These are phyloP conservation scores for Galago senegalensis DNA, from an alignment of 2,797 vertebrate species.

Conservation along the genomic window DNA sequence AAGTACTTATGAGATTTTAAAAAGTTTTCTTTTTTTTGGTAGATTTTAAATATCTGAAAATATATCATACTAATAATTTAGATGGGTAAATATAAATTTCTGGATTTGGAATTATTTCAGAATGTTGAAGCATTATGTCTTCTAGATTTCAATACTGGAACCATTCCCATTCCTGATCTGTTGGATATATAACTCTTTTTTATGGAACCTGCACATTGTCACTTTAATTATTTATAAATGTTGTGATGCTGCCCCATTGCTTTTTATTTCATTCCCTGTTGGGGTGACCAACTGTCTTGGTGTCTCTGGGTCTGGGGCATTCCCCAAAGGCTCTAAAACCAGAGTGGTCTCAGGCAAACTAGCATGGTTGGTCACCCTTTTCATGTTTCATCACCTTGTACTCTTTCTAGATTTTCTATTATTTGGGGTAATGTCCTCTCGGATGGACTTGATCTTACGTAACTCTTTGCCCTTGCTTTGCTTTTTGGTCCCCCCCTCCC, in stretches of 20 bases:
- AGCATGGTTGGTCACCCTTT: background rate
- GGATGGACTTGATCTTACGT: background rate
- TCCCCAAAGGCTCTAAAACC: background rate
- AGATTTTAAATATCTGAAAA: slow-evolving; percentile 6
- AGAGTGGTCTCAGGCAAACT: background rate
- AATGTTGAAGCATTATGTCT: slow-evolving; percentile 19
- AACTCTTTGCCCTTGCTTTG: background rate
- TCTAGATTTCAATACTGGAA: background rate
- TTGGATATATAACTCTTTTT: background rate
- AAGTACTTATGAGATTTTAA: background rate
- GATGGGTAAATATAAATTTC: background rate
- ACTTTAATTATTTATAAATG: background rate
- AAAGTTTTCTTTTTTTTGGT: background rate
- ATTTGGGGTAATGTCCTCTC: background rate
- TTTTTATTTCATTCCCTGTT: slow-evolving; percentile 12
- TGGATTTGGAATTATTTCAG: slow-evolving; percentile 22
- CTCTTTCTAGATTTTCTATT: background rate
- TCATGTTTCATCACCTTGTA: background rate
- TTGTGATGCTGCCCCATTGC: background rate
- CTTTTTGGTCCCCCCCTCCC: background rate
- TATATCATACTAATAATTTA: background rate
- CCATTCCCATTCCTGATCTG: background rate
- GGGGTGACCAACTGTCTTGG: background rate
- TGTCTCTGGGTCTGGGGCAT: background rate
- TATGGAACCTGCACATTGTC: background rate